phyloP scores from a whole-genome alignment of 2,888 invertebrate species.

The Imbricaverruca yamaguchii region DNA sequence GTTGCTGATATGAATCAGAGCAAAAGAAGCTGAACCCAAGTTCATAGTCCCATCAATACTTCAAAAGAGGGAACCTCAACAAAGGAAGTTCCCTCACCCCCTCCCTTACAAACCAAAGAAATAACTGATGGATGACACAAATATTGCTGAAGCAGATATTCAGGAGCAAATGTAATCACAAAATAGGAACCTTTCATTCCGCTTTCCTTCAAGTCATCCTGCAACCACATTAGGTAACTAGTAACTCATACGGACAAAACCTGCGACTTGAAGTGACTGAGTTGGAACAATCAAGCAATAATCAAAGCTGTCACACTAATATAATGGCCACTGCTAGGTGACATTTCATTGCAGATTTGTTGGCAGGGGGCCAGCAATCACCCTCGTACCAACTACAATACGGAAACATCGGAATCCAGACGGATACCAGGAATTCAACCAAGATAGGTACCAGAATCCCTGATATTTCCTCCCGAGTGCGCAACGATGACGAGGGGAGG shows the following conservation, averaged over 20 bases:
- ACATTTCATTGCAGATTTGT: too few species aligned
- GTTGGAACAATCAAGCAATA: too few species aligned
- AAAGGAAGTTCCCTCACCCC: neutral
- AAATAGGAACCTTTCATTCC: neutral
- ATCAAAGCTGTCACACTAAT: too few species aligned
- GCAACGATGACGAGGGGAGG: too few species aligned
- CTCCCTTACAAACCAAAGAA: neutral
- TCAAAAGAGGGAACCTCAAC: neutral
- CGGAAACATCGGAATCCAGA: too few species aligned
- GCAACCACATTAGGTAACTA: neutral
- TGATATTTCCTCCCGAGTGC: too few species aligned
- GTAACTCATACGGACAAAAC: neutral
- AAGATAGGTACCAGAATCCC: too few species aligned
- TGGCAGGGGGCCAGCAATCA: too few species aligned
- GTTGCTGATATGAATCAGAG: conserved; percentile 1
- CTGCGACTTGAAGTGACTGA: too few species aligned
- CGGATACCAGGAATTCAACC: too few species aligned
- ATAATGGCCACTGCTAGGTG: too few species aligned
- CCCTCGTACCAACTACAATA: too few species aligned
- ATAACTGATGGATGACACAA: neutral
- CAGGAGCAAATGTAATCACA: neutral
- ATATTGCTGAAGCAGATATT: neutral
- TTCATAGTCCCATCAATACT: conserved; percentile 11
- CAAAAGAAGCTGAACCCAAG: neutral
- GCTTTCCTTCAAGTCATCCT: neutral